These are phyloP conservation scores for Pangasius sanitwongsei DNA, from an alignment of 2,797 vertebrate genomes.

Conservation along the genomic window DNA sequence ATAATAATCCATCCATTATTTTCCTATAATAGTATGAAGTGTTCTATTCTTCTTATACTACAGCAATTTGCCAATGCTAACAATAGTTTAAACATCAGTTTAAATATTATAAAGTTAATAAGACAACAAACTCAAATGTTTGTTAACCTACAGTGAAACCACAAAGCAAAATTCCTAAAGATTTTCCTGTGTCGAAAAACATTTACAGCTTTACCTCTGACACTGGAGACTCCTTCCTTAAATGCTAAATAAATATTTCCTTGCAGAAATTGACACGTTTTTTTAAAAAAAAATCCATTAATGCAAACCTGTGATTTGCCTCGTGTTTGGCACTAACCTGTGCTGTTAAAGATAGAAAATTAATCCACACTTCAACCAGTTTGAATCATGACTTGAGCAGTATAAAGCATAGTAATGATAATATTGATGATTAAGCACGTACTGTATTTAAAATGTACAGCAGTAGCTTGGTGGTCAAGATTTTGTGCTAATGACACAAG, in stretches of 20 bases:
- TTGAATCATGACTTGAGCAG: too few species aligned
- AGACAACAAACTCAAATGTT: background rate
- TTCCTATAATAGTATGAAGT: background rate
- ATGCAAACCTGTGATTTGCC: background rate
- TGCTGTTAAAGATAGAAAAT: background rate
- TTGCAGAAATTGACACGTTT: background rate
- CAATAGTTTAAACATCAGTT: background rate
- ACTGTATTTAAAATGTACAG: background rate
- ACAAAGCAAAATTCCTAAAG: background rate
- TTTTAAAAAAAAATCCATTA: too few species aligned
- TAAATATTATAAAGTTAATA: background rate
- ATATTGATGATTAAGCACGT: background rate
- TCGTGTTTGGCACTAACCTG: background rate
- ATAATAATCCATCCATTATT: background rate
- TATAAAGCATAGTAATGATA: background rate
- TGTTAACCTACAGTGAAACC: background rate
- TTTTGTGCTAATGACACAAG: background rate
- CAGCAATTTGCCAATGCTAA: background rate
- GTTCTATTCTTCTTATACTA: background rate
- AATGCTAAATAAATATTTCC: background rate
- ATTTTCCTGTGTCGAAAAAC: background rate
- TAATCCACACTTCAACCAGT: background rate
- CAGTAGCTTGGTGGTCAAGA: background rate
- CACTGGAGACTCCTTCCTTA: background rate
- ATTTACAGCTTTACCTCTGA: background rate